Percentiles rank a stretch among this genome's conserved stretches.
These are phyloP conservation scores for Rhopilema esculentum DNA, from an alignment of 30 jellyfish, hydroid and myxozoan species.

Conservation along the genomic window DNA sequence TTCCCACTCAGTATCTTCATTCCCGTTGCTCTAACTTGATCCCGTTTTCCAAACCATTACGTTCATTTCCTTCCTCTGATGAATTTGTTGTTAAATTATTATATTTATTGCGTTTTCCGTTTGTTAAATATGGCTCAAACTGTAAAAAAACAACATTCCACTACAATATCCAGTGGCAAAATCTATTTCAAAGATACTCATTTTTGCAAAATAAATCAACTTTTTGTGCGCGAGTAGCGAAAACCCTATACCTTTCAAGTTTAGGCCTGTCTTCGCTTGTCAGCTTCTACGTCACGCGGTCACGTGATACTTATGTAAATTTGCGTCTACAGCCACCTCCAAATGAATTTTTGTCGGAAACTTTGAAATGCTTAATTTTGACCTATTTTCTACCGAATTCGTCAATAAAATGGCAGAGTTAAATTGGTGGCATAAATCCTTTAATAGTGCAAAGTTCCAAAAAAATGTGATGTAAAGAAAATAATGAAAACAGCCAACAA, in stretches of 20 bases:
- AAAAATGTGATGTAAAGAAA: too few relatives aligned
- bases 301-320: not conserved
- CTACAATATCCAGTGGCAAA: not conserved
- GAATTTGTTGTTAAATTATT: too few relatives aligned
- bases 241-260: not conserved
- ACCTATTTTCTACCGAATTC: not conserved
- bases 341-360: not conserved
- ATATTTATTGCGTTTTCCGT: too few relatives aligned
- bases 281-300: not conserved
- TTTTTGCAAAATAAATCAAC: not conserved
- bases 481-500: too few relatives aligned
- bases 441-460: too few relatives aligned
- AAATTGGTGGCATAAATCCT: not conserved
- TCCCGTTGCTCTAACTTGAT: too few relatives aligned
- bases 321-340: not conserved
- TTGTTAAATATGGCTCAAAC: too few relatives aligned
- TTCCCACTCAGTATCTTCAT: too few relatives aligned
- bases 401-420: not conserved
- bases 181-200: not conserved
- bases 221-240: not conserved
- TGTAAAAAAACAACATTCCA: not conserved
- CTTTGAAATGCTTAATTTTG: not conserved
- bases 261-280: not conserved
- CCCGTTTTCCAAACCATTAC: too few relatives aligned
- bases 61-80: too few relatives aligned